phyloP scores from a whole-genome alignment of 2,797 vertebrate genomes.

The Chlorospingus semifuscus region DNA sequence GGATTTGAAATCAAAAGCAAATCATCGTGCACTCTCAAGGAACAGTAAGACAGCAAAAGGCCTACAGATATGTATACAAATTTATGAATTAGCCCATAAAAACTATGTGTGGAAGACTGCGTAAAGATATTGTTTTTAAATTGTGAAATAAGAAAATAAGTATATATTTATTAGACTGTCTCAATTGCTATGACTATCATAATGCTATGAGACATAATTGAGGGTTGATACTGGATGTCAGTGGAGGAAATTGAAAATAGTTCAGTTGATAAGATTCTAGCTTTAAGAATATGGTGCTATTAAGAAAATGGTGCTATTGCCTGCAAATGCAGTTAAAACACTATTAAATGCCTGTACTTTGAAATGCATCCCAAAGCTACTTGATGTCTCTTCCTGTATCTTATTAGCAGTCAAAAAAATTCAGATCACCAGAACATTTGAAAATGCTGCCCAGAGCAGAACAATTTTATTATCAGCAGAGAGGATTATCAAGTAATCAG shows the following conservation, averaged over 20 bases:
- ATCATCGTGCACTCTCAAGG: neutral
- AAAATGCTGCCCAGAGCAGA: neutral
- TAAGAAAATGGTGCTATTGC: constrained; percentile 29
- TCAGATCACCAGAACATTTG: neutral
- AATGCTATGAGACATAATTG: neutral
- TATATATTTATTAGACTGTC: neutral
- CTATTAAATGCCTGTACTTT: neutral
- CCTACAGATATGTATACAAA: neutral
- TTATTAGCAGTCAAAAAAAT: constrained; percentile 23
- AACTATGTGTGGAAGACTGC: neutral
- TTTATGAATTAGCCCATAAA: neutral
- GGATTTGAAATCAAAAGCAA: neutral
- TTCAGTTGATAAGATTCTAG: neutral
- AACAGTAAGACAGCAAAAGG: neutral
- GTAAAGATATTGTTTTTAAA: neutral
- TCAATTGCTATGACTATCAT: neutral
- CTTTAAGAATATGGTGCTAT: constrained; percentile 1
- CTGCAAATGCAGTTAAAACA: constrained; percentile 18
- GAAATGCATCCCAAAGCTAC: constrained; percentile 16
- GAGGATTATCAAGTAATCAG: neutral
- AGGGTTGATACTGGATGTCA: neutral
- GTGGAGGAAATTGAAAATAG: constrained; percentile 27
- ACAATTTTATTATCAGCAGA: neutral
- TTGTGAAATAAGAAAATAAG: neutral
- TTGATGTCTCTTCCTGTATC: neutral